Evolutionary conservation across 2,797 vertebrate genomes (phyloP).

Genomic region (Parauchenoglanis punctatus): DNA sequence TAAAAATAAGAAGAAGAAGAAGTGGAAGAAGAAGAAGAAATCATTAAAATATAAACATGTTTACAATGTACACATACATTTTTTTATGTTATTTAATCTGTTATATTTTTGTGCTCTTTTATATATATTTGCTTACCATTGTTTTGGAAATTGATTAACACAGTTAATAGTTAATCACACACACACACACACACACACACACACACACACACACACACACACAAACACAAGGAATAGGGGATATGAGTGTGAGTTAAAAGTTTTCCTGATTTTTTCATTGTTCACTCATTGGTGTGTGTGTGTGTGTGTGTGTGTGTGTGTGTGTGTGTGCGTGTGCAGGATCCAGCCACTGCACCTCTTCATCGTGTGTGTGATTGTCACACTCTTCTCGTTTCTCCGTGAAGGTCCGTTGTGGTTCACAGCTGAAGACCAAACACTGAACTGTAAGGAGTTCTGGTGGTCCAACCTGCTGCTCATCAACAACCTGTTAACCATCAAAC

Average conservation of each 20-base stretch:
- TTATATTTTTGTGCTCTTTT: too few relatives aligned
- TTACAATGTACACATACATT: too few relatives aligned
- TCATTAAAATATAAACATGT: too few relatives aligned
- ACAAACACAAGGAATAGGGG: background rate
- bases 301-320: slow-evolving; percentile 10
- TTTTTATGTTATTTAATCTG: too few relatives aligned
- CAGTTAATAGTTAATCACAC: too few relatives aligned
- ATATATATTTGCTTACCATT: too few relatives aligned
- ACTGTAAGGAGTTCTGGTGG: slow-evolving; percentile 85
- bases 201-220: background rate
- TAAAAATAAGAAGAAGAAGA: too few relatives aligned
- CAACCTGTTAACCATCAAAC: slow-evolving; percentile 76
- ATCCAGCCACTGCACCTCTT: slow-evolving; percentile 86
- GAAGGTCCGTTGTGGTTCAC: slow-evolving; percentile 83
- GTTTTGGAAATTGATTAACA: too few relatives aligned
- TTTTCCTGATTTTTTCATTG: background rate
- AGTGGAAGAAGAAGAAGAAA: too few relatives aligned
- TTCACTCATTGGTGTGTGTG: background rate
- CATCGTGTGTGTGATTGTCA: slow-evolving; percentile 77
- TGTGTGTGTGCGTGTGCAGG: slow-evolving; percentile 63
- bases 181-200: background rate
- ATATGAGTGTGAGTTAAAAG: background rate
- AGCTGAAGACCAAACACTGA: slow-evolving; percentile 73
- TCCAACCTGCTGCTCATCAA: slow-evolving; percentile 81
- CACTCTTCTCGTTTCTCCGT: slow-evolving; percentile 72